These are phyloP conservation scores for Drosophila pseudoananassae DNA, from an alignment of 1,140 invertebrate genomes.

Conservation along the genomic window DNA sequence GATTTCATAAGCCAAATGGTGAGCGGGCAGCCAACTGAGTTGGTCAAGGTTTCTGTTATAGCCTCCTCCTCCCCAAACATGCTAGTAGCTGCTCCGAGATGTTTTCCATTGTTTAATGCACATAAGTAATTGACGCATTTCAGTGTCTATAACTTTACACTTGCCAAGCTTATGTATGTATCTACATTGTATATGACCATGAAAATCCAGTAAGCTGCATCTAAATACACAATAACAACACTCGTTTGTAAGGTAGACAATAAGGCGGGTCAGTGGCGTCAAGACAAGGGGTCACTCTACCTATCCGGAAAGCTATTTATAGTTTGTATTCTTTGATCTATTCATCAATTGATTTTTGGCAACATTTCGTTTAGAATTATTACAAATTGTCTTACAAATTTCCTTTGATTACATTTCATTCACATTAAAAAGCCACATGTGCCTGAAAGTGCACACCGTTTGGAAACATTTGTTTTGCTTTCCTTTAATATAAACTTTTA, in stretches of 20 bases:
- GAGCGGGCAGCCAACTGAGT: conserved; percentile 51
- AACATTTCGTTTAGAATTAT: neutral
- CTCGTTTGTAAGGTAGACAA: conserved; percentile 6
- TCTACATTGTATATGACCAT: conserved; percentile 26
- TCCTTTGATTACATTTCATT: neutral
- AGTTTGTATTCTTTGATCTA: neutral
- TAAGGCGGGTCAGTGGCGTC: conserved; percentile 4
- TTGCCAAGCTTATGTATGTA: conserved; percentile 8
- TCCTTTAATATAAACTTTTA: neutral
- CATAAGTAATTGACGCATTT: conserved; percentile 50
- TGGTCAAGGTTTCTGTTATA: conserved; percentile 69
- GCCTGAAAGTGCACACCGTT: neutral
- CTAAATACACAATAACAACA: conserved; percentile 16
- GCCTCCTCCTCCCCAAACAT: conserved; percentile 20
- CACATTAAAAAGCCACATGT: conserved; percentile 2
- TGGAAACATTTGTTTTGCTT: neutral
- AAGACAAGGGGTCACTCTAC: conserved; percentile 11
- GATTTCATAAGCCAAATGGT: conserved; percentile 51
- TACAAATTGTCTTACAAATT: conserved; percentile 1
- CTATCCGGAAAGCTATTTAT: too few species aligned
- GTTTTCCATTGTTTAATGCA: conserved; percentile 59
- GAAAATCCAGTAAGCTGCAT: conserved; percentile 43
- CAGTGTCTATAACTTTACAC: conserved; percentile 52
- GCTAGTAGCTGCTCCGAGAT: conserved; percentile 38
- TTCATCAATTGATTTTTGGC: neutral